Conservation (phyloP, 2,797 vertebrate species). For the Macropus fuliginosus region DNA sequence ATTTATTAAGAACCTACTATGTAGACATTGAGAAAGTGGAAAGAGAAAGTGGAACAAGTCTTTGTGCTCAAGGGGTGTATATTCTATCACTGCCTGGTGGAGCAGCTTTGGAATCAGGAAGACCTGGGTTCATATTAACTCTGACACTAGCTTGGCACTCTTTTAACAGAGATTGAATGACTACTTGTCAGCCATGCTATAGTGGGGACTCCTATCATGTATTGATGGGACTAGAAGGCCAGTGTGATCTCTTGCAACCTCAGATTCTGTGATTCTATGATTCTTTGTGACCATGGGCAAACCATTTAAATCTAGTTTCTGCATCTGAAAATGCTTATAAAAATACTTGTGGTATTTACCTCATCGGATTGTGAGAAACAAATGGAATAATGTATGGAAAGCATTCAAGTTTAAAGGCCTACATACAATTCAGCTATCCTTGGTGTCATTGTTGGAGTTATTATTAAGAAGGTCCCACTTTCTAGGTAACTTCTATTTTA, state of each 20-base stretch:
- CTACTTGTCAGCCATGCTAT: not conserved
- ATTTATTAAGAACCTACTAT: not conserved
- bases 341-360: not conserved
- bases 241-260: not conserved
- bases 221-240: not conserved
- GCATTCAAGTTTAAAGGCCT: not conserved
- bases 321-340: not conserved
- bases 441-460: no score
- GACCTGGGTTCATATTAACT: not conserved
- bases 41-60: not conserved
- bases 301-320: not conserved
- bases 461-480: not conserved
- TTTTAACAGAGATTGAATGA: not conserved
- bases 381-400: not conserved
- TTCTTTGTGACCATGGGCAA: not conserved
- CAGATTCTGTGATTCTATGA: not conserved
- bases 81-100: not conserved
- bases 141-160: not conserved
- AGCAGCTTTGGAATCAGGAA: not conserved
- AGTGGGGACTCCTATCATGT: not conserved
- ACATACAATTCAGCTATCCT: not conserved
- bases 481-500: not conserved
- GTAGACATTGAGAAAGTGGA: not conserved
- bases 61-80: not conserved
- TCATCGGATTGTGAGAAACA: not conserved